Conservation (phyloP, 2,797 vertebrate species). For the Tympanoctomys barrerae region DNA sequence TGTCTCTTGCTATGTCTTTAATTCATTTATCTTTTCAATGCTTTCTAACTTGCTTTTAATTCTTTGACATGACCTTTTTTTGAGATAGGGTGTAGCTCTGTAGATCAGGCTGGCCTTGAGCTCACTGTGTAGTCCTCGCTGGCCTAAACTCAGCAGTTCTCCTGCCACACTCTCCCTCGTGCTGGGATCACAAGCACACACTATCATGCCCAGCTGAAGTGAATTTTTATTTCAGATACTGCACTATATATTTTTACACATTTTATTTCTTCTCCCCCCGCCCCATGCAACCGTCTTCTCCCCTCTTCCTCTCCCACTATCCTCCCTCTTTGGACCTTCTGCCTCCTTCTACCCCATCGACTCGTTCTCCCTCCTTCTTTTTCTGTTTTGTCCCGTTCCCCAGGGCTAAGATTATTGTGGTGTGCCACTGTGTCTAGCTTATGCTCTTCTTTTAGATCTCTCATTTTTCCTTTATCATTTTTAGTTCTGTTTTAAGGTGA, state of each 20-base stretch:
- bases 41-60: slow-evolving; percentile 21
- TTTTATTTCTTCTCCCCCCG: not conserved
- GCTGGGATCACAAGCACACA: not conserved
- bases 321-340: not conserved
- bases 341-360: not conserved
- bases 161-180: not conserved
- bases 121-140: too few relatives aligned
- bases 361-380: not conserved
- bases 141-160: too few relatives aligned
- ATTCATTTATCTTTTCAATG: slow-evolving; percentile 13
- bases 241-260: not conserved
- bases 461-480: not conserved
- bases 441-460: slow-evolving; percentile 8
- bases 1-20: not conserved
- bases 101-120: too few relatives aligned
- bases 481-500: not conserved
- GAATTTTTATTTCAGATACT: slow-evolving; percentile 34
- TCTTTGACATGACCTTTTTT: not conserved
- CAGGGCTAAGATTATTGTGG: not conserved
- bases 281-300: not conserved
- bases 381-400: not conserved
- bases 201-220: not conserved
- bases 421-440: not conserved
- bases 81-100: too few relatives aligned
- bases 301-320: not conserved